Conservation (phyloP, 2,113 vertebrate genomes). For the Mesoclemmys tuberculata region DNA sequence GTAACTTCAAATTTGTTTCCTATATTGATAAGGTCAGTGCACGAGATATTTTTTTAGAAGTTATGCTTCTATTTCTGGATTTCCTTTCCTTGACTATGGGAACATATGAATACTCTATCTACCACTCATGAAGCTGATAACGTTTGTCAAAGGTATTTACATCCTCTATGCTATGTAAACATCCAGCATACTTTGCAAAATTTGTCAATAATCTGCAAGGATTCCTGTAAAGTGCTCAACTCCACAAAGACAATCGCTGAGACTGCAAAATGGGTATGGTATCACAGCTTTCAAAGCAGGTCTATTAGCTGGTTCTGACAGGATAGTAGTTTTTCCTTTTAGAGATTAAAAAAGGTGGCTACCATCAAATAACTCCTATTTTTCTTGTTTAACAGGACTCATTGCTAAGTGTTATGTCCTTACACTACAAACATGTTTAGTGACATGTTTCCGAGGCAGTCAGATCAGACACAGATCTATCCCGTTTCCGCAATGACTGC, state of each 20-base stretch:
- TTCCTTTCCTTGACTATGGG: conserved; percentile 26
- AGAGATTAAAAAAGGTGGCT: not conserved
- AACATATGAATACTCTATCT: conserved; percentile 39
- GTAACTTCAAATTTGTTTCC: not conserved
- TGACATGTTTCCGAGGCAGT: not conserved
- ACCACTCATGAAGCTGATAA: conserved; percentile 27
- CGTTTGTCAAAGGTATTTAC: conserved; percentile 51
- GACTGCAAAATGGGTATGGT: not conserved
- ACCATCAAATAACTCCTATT: not conserved
- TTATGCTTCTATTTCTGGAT: not conserved
- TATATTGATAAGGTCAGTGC: conserved; percentile 12
- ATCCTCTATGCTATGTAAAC: not conserved
- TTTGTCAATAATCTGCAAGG: not conserved
- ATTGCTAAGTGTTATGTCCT: not conserved
- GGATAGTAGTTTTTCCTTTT: not conserved
- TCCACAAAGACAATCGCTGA: not conserved
- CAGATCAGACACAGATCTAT: not conserved
- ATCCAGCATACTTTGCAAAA: conserved; percentile 16
- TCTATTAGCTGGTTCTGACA: not conserved
- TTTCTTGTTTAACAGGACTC: not conserved
- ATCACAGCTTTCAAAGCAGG: not conserved
- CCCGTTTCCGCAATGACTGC: not conserved
- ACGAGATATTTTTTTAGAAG: conserved; percentile 35
- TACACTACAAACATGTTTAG: not conserved
- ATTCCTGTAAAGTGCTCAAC: not conserved